Percentiles rank a stretch among this genome's conserved stretches.
Evolutionary conservation across 2,888 invertebrate genomes (phyloP).

Genomic region (Microdon myrmicae): DNA sequence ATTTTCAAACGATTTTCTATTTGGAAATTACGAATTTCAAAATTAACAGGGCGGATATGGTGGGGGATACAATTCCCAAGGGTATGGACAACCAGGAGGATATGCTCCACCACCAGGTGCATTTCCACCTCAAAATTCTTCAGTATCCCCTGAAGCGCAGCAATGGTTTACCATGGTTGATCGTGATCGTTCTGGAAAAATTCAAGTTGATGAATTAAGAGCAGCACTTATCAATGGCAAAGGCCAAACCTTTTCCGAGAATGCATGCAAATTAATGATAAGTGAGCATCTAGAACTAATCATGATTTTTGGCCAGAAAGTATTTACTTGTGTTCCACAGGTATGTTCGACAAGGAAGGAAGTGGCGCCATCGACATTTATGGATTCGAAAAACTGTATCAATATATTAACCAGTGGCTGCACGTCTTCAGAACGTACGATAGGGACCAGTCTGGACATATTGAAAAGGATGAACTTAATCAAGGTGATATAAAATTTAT

Average conservation of each 20-base stretch:
- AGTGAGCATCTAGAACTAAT: conserved; percentile 60
- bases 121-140: conserved; percentile 67
- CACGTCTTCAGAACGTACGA: conserved; percentile 86
- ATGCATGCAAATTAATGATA: conserved; percentile 88
- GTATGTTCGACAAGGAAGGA: conserved; percentile 88
- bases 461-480: conserved; percentile 81
- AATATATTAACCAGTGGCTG: conserved; percentile 90
- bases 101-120: conserved; percentile 64
- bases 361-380: conserved; percentile 84
- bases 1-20: not conserved
- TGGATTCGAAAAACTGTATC: conserved; percentile 87
- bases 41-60: conserved; percentile 50
- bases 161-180: conserved; percentile 89
- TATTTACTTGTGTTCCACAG: conserved; percentile 64
- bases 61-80: conserved; percentile 59
- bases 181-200: conserved; percentile 83
- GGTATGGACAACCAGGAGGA: conserved; percentile 54
- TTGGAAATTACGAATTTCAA: not conserved
- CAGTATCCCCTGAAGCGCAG: conserved; percentile 78
- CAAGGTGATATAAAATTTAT: conserved; percentile 70
- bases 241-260: conserved; percentile 78
- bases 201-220: conserved; percentile 80
- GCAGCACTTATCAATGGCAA: conserved; percentile 86
- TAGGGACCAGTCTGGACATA: conserved; percentile 84
- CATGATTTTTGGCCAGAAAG: conserved; percentile 18